These are phyloP conservation scores for Acrocyrtus sp. DNA, from an alignment of 2,888 invertebrate species.

Conservation along the genomic window DNA sequence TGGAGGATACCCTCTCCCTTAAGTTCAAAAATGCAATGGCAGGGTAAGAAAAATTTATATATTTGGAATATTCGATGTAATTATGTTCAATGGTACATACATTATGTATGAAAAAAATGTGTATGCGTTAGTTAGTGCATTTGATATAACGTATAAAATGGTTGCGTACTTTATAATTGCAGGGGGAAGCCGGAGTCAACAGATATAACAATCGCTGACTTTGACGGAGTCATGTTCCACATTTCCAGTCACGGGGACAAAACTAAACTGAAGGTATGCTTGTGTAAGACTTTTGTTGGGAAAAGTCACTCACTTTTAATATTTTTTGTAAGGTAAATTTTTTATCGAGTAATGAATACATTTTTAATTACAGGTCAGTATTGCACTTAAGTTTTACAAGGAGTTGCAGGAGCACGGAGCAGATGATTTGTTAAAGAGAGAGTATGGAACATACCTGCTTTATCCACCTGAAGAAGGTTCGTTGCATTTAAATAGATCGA, in stretches of 20 bases:
- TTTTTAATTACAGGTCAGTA: constrained; percentile 84
- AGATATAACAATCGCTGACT: constrained; percentile 95
- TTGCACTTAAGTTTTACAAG: constrained; percentile 97
- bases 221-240: constrained; percentile 98
- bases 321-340: neutral
- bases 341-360: neutral
- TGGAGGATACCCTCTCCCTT: constrained; percentile 94
- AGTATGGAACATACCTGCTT: constrained; percentile 83
- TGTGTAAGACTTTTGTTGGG: no score
- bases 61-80: neutral
- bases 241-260: constrained; percentile 97
- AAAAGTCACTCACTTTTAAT: no score
- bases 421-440: constrained; percentile 92
- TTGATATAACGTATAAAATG: neutral
- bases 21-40: constrained; percentile 96
- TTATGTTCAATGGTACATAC: no score
- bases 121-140: neutral
- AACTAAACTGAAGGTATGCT: constrained; percentile 91
- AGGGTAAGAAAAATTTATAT: constrained; percentile 77
- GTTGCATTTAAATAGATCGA: no score
- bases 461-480: constrained; percentile 87
- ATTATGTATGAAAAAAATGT: neutral
- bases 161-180: constrained; percentile 67
- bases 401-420: constrained; percentile 98
- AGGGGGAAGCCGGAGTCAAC: constrained; percentile 95